Percentiles rank a stretch among this genome's conserved stretches.
phyloP scores from a whole-genome alignment of 2,113 vertebrate genomes.

The Seriola aureovittata region DNA sequence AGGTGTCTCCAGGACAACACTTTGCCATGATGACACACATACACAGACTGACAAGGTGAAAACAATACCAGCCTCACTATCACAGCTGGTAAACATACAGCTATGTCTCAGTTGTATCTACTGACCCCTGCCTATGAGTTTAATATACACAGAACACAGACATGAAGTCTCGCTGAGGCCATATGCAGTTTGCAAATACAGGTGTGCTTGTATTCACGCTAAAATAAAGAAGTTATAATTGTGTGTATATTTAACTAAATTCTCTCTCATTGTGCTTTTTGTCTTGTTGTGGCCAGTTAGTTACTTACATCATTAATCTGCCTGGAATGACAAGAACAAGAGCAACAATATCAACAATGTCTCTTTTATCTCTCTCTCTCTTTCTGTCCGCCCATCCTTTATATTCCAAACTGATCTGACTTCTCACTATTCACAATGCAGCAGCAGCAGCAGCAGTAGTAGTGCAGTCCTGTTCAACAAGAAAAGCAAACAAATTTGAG shows the following conservation, averaged over 20 bases:
- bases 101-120: not conserved
- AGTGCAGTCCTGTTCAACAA: not conserved
- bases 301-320: constrained; percentile 48
- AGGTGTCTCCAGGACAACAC: too few species aligned
- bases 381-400: not conserved
- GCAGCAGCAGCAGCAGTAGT: not conserved
- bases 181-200: not conserved
- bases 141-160: too few species aligned
- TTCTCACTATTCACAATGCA: not conserved
- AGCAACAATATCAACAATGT: constrained; percentile 27
- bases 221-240: not conserved
- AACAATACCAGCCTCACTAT: too few species aligned
- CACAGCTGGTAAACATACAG: too few species aligned
- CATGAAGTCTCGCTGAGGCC: not conserved
- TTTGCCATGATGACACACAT: too few species aligned
- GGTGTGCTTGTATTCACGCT: not conserved
- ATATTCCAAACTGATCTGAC: not conserved
- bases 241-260: not conserved
- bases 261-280: constrained; percentile 22
- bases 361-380: constrained; percentile 18
- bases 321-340: constrained; percentile 37
- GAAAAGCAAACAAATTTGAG: not conserved
- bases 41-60: too few species aligned
- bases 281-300: constrained; percentile 15
- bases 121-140: not conserved